phyloP scores from a whole-genome alignment of 2,888 invertebrate species.

The Prosopocoilus inquinatus region DNA sequence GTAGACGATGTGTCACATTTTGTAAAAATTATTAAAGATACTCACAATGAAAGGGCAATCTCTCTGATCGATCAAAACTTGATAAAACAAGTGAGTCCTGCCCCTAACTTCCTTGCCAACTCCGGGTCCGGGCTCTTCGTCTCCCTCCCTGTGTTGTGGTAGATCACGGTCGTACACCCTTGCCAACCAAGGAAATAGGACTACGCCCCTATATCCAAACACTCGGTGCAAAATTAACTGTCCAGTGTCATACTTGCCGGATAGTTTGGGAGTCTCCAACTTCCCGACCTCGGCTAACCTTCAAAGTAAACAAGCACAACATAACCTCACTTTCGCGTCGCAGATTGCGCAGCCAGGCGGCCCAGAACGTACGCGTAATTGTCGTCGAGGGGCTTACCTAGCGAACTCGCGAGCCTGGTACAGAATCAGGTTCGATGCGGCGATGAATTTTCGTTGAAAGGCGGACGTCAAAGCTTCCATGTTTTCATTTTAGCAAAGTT shows the following conservation, averaged over 20 bases:
- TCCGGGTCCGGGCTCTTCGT: slow-evolving; percentile 43
- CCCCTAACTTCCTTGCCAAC: slow-evolving; percentile 87
- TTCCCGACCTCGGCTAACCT: slow-evolving; percentile 95
- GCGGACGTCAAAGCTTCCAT: slow-evolving; percentile 40
- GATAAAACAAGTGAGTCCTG: slow-evolving; percentile 92
- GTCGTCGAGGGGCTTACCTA: slow-evolving; percentile 26
- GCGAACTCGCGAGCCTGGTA: slow-evolving; percentile 35
- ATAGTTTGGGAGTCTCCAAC: slow-evolving; percentile 79
- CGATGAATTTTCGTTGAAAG: slow-evolving; percentile 31
- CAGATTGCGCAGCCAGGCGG: neutral
- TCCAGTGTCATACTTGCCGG: slow-evolving; percentile 93
- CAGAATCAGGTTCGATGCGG: slow-evolving; percentile 29
- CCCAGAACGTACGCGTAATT: neutral
- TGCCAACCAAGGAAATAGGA: slow-evolving; percentile 96
- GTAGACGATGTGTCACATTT: neutral
- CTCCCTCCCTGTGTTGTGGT: slow-evolving; percentile 51
- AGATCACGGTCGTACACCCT: slow-evolving; percentile 92
- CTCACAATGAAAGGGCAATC: slow-evolving; percentile 96
- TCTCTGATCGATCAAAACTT: slow-evolving; percentile 94
- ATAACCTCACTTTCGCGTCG: slow-evolving; percentile 25
- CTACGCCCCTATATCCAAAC: slow-evolving; percentile 96
- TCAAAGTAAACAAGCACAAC: slow-evolving; percentile 25
- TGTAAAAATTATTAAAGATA: slow-evolving; percentile 29
- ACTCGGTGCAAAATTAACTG: slow-evolving; percentile 94
- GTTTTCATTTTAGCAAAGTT: slow-evolving; percentile 38